Base-by-base conservation (phyloP, 2,797 vertebrate species). In the Cirrhinus mrigala region DNA sequence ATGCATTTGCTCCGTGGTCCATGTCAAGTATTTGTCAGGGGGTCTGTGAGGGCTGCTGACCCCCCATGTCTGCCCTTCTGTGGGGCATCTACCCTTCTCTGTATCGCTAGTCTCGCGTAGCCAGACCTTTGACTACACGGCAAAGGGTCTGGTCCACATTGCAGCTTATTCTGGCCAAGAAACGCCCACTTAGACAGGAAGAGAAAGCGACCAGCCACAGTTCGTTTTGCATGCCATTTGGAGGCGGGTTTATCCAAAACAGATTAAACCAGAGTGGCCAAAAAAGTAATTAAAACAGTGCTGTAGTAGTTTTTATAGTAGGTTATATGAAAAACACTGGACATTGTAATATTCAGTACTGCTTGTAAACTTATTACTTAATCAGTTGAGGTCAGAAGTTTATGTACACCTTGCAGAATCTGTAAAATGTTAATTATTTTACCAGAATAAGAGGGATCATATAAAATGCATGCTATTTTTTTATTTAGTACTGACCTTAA, bases 1-100 rank as follows among this genome's bases (percentile, higher is more conserved):
- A 90, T 85, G 71, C 73, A 68, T 91, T 91, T 92, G 85, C 82
- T 90, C 56, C 69, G 88, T 90, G 84, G 88, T 84, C 89, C 92
- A 89, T 89, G 86, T 75, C 89, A 88, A 89, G 82, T 76, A 89
- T 92, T 92, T 93, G 89, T 90, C 62, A 54, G 60, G 50, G 89
- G 82, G 50, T 68, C 87, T 92, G 83, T 91, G 88, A 79, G 58
- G 91, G 87, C 89, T 29, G 74, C 90, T 90, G 92, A 87, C 54
- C 16, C 88, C 91, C 88, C 80, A 27, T 85, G 9, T 71, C 81
- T 90, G 86, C 88, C 87, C 70, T 86, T 84, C 86, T 90, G 74
- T 89, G 82, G 46, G 81, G 84, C 46, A 84, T 73, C 87, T 83
- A 54, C 54, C 40, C 56, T 64, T 46, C 50, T 46, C 40, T 79